A percentile compares a stretch with the other conserved stretches of the same genome.
Evolutionary conservation across 2,113 vertebrate species (phyloP).

Genomic region (Zapornia atra): DNA sequence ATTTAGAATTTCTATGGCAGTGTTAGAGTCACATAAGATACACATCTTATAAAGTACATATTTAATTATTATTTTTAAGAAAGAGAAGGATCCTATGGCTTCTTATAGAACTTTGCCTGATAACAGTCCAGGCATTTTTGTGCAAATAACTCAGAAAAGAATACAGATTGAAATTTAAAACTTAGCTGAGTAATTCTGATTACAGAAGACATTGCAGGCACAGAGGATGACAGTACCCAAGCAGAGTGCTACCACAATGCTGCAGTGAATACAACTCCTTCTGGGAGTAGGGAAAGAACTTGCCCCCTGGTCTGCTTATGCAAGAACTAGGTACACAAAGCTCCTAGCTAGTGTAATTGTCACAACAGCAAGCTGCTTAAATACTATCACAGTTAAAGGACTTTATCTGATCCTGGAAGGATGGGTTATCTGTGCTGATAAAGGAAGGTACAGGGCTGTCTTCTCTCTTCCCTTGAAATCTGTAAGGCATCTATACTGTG

Average conservation of each 20-base stretch:
- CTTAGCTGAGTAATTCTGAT: background rate
- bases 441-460: background rate
- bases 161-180: background rate
- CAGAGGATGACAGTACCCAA: background rate
- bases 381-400: accelerated
- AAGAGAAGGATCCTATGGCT: background rate
- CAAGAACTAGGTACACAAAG: background rate
- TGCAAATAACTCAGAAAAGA: background rate
- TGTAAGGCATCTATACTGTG: accelerated
- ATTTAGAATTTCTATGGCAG: background rate
- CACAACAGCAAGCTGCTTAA: background rate
- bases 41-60: accelerated
- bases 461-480: background rate
- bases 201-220: background rate
- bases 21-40: background rate
- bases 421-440: background rate
- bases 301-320: background rate
- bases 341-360: background rate
- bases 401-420: background rate
- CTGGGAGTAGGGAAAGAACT: background rate
- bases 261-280: background rate
- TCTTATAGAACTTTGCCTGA: background rate
- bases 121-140: background rate
- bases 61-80: background rate
- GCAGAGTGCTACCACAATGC: background rate